phyloP scores from a whole-genome alignment of 2,888 invertebrate species.

The Hedychridium roseum region DNA sequence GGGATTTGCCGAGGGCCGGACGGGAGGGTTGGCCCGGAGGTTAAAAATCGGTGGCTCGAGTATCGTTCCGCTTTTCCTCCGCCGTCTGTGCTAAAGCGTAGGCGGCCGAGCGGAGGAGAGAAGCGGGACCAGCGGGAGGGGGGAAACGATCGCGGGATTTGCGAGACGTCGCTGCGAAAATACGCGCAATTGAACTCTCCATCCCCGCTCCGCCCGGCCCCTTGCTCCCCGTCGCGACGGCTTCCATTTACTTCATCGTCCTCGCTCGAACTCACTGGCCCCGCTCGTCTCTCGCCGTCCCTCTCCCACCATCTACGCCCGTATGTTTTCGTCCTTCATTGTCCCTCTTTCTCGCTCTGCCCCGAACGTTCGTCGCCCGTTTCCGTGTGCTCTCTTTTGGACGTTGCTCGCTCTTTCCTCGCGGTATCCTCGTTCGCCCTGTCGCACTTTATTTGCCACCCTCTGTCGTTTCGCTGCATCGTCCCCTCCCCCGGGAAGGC shows the following conservation, averaged over 20 bases:
- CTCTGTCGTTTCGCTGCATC: conserved; percentile 48
- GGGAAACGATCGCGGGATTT: conserved; percentile 52
- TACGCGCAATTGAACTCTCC: conserved; percentile 64
- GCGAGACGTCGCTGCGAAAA: conserved; percentile 61
- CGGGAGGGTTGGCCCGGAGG: conserved; percentile 9
- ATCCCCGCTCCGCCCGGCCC: conserved; percentile 42
- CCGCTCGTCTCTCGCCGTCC: conserved; percentile 26
- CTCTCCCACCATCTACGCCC: conserved; percentile 29
- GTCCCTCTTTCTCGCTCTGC: background rate
- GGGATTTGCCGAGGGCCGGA: conserved; percentile 18
- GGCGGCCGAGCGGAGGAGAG: conserved; percentile 15
- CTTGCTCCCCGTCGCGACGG: conserved; percentile 20
- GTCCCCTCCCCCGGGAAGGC: too few relatives aligned
- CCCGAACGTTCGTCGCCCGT: conserved; percentile 17
- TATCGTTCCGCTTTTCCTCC: conserved; percentile 44
- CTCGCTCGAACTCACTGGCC: conserved; percentile 40
- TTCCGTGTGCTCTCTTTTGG: conserved; percentile 9
- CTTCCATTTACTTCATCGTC: conserved; percentile 44
- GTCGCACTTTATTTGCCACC: conserved; percentile 58
- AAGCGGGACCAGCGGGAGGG: conserved; percentile 18
- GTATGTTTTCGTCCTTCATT: conserved; percentile 14
- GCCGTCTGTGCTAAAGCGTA: too few relatives aligned
- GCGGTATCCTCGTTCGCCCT: conserved; percentile 59
- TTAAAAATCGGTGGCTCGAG: conserved; percentile 37
- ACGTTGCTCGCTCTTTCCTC: conserved; percentile 53